Percentiles rank a stretch among this genome's conserved stretches.
These are phyloP conservation scores for Drosophila dunni DNA, from an alignment of 1,140 invertebrate species.

Conservation along the genomic window DNA sequence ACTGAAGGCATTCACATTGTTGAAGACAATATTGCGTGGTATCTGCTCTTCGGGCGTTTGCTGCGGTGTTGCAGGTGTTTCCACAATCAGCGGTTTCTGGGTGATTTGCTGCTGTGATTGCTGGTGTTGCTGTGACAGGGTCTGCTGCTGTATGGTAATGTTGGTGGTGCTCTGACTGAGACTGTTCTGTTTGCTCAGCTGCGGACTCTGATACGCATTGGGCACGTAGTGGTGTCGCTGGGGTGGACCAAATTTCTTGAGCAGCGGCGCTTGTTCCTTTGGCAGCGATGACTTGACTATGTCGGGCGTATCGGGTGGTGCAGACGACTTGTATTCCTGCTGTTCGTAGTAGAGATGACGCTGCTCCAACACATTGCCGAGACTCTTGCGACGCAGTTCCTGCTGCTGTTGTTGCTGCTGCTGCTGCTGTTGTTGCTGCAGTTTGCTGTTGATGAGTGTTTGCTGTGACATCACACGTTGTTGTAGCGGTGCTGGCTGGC, in stretches of 20 bases:
- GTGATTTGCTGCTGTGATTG: too few species aligned
- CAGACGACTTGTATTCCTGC: conserved; percentile 77
- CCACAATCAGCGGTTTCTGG: conserved; percentile 66
- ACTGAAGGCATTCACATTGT: conserved; percentile 76
- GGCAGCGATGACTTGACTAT: conserved; percentile 82
- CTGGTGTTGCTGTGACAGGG: background rate
- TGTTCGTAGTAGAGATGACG: conserved; percentile 53
- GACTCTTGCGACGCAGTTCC: conserved; percentile 68
- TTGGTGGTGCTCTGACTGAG: conserved; percentile 33
- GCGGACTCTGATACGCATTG: conserved; percentile 80
- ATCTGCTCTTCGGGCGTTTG: conserved; percentile 72
- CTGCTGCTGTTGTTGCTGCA: background rate
- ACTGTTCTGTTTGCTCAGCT: conserved; percentile 41
- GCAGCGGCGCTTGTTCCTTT: conserved; percentile 73
- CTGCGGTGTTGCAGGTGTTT: conserved; percentile 74
- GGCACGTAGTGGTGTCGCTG: conserved; percentile 80
- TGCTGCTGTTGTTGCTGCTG: conserved; percentile 33
- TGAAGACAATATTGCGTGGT: conserved; percentile 81
- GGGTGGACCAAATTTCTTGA: conserved; percentile 82
- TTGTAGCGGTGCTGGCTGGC: conserved; percentile 38
- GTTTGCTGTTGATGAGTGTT: conserved; percentile 22
- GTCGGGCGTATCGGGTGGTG: conserved; percentile 76
- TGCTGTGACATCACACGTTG: conserved; percentile 66
- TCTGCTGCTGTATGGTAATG: conserved; percentile 28
- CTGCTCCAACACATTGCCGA: conserved; percentile 66